Evolutionary conservation across 1,140 invertebrate species (phyloP).

Genomic region (Neuroterus valhalla): DNA sequence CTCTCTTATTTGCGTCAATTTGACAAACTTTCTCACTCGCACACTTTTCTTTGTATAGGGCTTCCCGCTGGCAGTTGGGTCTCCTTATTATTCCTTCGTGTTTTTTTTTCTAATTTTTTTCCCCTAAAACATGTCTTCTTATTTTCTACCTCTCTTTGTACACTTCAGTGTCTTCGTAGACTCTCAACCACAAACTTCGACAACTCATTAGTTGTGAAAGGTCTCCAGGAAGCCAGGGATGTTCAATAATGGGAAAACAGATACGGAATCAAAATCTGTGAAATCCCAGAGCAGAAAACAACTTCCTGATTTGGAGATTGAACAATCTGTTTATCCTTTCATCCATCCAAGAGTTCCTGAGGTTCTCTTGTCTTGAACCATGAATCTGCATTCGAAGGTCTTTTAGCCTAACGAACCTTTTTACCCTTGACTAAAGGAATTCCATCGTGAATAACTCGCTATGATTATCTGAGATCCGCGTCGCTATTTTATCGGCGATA

Average conservation of each 20-base stretch:
- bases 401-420: constrained; percentile 6
- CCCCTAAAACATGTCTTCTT: neutral
- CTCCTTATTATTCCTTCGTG: too few species aligned
- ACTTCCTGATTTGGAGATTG: neutral
- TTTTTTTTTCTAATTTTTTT: neutral
- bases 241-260: too few species aligned
- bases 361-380: too few species aligned
- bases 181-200: constrained; percentile 42
- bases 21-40: too few species aligned
- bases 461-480: constrained; percentile 11
- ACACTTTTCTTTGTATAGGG: too few species aligned
- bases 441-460: constrained; percentile 3
- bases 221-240: neutral
- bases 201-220: neutral
- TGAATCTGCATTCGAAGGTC: neutral
- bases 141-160: neutral
- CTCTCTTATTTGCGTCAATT: too few species aligned
- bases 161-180: constrained; percentile 37
- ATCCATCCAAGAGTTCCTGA: neutral
- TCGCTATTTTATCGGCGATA: constrained; percentile 9
- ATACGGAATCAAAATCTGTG: too few species aligned
- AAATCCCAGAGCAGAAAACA: constrained; percentile 12
- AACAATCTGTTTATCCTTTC: neutral
- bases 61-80: too few species aligned
- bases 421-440: constrained; percentile 12